Percentiles rank a stretch among this genome's conserved stretches.
Evolutionary conservation across 2,888 invertebrate genomes (phyloP).

Genomic region (Belgica antarctica): DNA sequence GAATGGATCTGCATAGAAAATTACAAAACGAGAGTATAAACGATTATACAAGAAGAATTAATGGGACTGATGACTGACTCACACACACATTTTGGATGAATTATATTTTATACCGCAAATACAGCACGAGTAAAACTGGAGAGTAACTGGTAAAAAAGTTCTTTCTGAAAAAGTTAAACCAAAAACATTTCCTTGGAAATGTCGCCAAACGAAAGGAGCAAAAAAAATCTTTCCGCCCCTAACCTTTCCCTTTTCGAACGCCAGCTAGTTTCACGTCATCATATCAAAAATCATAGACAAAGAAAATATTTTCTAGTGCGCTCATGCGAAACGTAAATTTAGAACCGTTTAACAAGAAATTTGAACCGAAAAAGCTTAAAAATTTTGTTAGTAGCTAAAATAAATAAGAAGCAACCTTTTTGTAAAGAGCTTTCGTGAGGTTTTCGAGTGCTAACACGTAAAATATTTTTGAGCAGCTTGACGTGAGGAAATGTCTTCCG

Average conservation of each 20-base stretch:
- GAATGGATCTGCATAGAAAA: constrained; percentile 35
- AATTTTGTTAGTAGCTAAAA: neutral
- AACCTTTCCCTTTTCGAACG: neutral
- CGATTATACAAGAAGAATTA: neutral
- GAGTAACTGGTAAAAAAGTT: too few relatives aligned
- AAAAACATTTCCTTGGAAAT: too few relatives aligned
- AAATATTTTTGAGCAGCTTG: constrained; percentile 5
- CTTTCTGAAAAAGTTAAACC: too few relatives aligned
- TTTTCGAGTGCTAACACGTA: too few relatives aligned
- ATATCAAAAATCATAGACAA: neutral
- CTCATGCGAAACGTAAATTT: neutral
- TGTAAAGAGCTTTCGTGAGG: too few relatives aligned
- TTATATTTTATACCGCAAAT: constrained; percentile 15
- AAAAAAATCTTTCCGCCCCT: neutral
- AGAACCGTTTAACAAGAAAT: neutral
- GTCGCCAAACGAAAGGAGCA: neutral
- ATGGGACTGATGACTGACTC: constrained; percentile 28
- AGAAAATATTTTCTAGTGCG: too few relatives aligned
- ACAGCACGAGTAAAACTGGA: neutral
- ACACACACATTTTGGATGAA: neutral
- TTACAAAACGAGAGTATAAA: constrained; percentile 13
- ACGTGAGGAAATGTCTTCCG: constrained; percentile 1
- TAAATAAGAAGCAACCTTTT: too few relatives aligned
- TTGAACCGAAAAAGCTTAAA: neutral
- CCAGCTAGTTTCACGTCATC: neutral